These are phyloP conservation scores for Eolophus roseicapilla DNA, from an alignment of 2,113 vertebrate genomes.

Conservation along the genomic window DNA sequence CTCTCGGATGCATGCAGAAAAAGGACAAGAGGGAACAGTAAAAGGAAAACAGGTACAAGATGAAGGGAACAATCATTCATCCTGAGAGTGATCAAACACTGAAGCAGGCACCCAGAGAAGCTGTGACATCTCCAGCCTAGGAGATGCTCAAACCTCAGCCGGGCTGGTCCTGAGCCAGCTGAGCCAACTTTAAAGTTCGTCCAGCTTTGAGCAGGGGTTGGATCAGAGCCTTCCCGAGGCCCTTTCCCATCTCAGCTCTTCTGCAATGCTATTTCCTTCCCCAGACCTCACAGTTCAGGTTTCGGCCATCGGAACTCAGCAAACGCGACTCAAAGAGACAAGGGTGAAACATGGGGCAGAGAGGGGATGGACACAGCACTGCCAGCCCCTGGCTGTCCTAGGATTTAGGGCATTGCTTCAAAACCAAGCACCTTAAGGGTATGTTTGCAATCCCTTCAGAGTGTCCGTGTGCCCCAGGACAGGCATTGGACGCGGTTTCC, in stretches of 20 bases:
- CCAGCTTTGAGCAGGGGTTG: not conserved
- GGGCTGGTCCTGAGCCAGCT: not conserved
- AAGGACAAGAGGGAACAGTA: not conserved
- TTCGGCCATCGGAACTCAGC: not conserved
- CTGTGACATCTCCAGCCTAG: not conserved
- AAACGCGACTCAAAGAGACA: not conserved
- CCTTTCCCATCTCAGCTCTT: not conserved
- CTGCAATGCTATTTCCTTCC: not conserved
- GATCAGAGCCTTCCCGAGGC: not conserved
- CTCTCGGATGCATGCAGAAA: accelerated
- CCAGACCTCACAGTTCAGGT: not conserved
- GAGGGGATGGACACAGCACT: not conserved
- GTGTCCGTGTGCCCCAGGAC: not conserved
- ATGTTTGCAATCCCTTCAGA: not conserved
- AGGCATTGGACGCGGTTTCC: not conserved
- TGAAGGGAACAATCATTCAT: not conserved
- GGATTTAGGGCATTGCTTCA: not conserved
- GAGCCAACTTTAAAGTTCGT: not conserved
- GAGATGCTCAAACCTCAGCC: not conserved
- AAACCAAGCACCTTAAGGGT: not conserved
- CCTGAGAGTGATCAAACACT: not conserved
- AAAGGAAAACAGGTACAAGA: not conserved
- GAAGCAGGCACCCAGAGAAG: not conserved
- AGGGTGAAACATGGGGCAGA: accelerated
- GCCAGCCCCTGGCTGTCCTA: not conserved